These are phyloP conservation scores for Hemicordylus capensis DNA, from an alignment of 2,113 vertebrate species.

Conservation along the genomic window DNA sequence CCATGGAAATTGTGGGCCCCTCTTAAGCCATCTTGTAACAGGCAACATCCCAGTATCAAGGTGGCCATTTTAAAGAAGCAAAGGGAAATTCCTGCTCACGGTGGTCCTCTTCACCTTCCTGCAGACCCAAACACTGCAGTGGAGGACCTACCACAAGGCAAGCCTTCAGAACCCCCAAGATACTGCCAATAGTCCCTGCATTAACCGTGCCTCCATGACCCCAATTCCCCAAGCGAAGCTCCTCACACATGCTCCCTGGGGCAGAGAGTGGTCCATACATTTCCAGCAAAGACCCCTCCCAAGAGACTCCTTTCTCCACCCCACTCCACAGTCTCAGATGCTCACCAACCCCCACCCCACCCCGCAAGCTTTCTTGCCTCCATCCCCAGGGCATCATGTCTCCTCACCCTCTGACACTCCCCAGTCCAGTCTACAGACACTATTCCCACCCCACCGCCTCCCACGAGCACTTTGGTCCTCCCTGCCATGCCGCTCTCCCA, in stretches of 20 bases:
- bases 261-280: too few species aligned
- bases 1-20: too few species aligned
- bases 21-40: not conserved
- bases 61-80: too few species aligned
- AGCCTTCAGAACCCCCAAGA: not conserved
- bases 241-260: too few species aligned
- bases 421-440: too few species aligned
- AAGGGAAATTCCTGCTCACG: not conserved
- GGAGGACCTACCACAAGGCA: not conserved
- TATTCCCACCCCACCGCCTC: too few species aligned
- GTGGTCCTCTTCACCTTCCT: not conserved
- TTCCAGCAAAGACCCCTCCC: too few species aligned
- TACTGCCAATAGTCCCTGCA: not conserved
- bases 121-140: not conserved
- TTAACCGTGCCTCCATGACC: too few species aligned
- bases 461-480: not conserved
- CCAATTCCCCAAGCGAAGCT: too few species aligned
- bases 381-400: too few species aligned
- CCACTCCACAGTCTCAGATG: too few species aligned
- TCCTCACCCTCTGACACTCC: not conserved
- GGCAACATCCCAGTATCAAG: not conserved
- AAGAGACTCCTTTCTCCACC: too few species aligned
- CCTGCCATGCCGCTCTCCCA: not conserved
- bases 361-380: rapidly evolving
- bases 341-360: not conserved